A percentile compares a stretch with the other conserved stretches of the same genome.
Conservation (phyloP, 1,140 invertebrate species). For the Euglossa dilemma region DNA sequence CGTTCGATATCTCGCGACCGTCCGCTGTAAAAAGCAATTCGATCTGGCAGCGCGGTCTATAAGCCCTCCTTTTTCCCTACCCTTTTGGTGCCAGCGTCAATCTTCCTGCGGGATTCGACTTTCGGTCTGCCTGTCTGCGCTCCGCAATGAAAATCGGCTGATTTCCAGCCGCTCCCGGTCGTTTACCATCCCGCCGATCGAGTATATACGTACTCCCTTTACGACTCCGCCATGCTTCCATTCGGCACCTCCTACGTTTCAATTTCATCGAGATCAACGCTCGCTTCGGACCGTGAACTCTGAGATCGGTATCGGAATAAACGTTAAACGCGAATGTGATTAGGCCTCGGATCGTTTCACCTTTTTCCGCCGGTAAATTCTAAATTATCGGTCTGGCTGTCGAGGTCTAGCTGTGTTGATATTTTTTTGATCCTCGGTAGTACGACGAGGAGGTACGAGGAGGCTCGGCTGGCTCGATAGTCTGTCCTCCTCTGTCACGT, state of each 20-base stretch:
- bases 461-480: too few relatives aligned
- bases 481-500: too few relatives aligned
- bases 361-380: too few relatives aligned
- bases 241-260: not conserved
- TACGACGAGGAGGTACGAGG: too few relatives aligned
- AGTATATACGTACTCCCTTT: not conserved
- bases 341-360: too few relatives aligned
- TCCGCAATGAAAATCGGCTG: constrained; percentile 5
- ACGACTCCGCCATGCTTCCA: not conserved
- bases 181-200: not conserved
- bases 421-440: too few relatives aligned
- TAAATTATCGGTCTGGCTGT: too few relatives aligned
- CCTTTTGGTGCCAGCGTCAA: constrained; percentile 21
- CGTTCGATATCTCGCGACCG: constrained; percentile 65
- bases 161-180: not conserved
- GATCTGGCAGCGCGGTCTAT: constrained; percentile 53
- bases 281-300: too few relatives aligned
- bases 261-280: not conserved
- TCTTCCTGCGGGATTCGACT: constrained; percentile 35
- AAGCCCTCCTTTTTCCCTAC: not conserved
- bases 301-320: too few relatives aligned
- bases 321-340: too few relatives aligned
- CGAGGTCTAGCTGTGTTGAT: too few relatives aligned
- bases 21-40: constrained; percentile 66
- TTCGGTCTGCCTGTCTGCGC: too few relatives aligned